A percentile compares a stretch with the other conserved stretches of the same genome.
Conservation (phyloP, 1,140 invertebrate species). For the Wasmannia auropunctata region DNA sequence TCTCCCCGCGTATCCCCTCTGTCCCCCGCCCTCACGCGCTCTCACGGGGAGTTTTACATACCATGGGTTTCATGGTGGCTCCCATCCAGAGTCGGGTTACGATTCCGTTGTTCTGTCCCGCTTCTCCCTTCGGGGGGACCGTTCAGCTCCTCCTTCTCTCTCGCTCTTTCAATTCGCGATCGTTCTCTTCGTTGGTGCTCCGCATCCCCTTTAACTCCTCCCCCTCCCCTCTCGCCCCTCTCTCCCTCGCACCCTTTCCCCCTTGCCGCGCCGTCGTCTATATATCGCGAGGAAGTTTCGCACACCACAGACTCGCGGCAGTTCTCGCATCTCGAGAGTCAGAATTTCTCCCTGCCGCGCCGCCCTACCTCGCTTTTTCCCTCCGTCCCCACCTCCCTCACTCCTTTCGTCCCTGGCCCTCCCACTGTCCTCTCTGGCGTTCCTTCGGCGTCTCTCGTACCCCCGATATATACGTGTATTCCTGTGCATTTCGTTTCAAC, state of each 20-base stretch:
- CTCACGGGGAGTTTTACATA: conserved; percentile 77
- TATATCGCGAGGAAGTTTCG: conserved; percentile 73
- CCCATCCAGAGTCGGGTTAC: conserved; percentile 77
- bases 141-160: conserved; percentile 18
- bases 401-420: conserved; percentile 8
- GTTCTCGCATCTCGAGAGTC: conserved; percentile 72
- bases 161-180: not conserved
- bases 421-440: conserved; percentile 50
- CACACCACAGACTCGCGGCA: conserved; percentile 71
- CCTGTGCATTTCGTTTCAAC: conserved; percentile 71
- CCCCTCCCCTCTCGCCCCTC: not conserved
- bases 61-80: conserved; percentile 78
- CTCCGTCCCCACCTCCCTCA: not conserved
- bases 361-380: conserved; percentile 28
- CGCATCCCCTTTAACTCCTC: conserved; percentile 50
- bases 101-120: conserved; percentile 69
- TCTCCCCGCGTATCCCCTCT: conserved; percentile 50
- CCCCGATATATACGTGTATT: conserved; percentile 73
- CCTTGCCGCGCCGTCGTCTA: conserved; percentile 28
- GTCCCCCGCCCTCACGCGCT: conserved; percentile 52
- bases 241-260: not conserved
- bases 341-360: conserved; percentile 63
- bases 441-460: conserved; percentile 65
- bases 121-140: conserved; percentile 37
- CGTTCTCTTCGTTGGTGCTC: conserved; percentile 44